phyloP scores from a whole-genome alignment of 2,888 invertebrate species.

The Plutella xylostella region DNA sequence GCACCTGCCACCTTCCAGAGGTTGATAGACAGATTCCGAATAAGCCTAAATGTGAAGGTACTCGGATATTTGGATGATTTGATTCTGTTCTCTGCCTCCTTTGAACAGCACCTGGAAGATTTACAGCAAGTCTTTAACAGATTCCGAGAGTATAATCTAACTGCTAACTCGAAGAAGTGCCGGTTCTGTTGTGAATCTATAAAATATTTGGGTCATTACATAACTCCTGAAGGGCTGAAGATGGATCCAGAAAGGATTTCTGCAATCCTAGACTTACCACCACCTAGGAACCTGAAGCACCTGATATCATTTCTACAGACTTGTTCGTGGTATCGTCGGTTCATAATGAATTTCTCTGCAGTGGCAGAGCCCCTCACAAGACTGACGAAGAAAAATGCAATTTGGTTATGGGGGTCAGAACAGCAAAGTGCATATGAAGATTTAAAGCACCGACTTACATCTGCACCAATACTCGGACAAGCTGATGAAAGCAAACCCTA shows the following conservation, averaged over 20 bases:
- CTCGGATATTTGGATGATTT: constrained; percentile 29
- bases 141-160: constrained; percentile 21
- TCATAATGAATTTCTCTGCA: too few relatives aligned
- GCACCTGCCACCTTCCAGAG: constrained; percentile 29
- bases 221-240: constrained; percentile 22
- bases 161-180: constrained; percentile 25
- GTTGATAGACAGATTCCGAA: constrained; percentile 24
- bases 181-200: constrained; percentile 12
- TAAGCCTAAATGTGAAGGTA: constrained; percentile 16
- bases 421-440: too few relatives aligned
- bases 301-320: too few relatives aligned
- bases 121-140: constrained; percentile 20
- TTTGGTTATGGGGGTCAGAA: constrained; percentile 17
- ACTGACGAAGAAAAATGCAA: too few relatives aligned
- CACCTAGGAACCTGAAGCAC: constrained; percentile 22
- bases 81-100: constrained; percentile 20
- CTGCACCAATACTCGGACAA: constrained; percentile 21
- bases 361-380: too few relatives aligned
- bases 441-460: too few relatives aligned
- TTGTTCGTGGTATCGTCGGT: too few relatives aligned
- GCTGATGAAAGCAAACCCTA: constrained; percentile 18
- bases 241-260: constrained; percentile 24
- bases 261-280: constrained; percentile 20
- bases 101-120: constrained; percentile 21
- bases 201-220: constrained; percentile 26